Evolutionary conservation across 2,113 vertebrate genomes (phyloP).

Genomic region (Rafetus swinhoei): DNA sequence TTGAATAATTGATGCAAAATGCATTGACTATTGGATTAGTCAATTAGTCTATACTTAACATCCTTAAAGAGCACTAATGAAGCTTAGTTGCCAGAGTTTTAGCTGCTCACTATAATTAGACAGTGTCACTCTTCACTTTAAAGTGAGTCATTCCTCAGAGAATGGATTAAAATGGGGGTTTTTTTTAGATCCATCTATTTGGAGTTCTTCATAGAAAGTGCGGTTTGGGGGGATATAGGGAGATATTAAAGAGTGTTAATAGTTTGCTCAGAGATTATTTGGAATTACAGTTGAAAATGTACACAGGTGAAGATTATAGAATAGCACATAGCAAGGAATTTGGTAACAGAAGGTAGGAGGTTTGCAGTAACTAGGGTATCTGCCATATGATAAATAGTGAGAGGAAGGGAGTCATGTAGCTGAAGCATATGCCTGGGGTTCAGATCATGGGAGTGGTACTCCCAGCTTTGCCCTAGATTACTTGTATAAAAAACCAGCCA

Average conservation of each 20-base stretch:
- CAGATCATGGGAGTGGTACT: background rate
- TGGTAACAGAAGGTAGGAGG: background rate
- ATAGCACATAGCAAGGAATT: background rate
- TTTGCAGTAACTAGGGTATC: background rate
- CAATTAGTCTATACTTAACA: too few relatives aligned
- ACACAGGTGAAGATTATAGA: background rate
- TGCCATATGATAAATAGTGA: background rate
- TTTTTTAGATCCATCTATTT: background rate
- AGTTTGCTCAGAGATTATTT: background rate
- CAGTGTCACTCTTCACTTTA: slow-evolving; percentile 14
- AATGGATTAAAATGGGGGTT: background rate
- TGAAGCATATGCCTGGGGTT: background rate
- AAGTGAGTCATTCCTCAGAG: slow-evolving; percentile 52
- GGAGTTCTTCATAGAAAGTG: background rate
- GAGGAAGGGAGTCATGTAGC: background rate
- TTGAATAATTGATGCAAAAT: too few relatives aligned
- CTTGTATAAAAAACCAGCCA: too few relatives aligned
- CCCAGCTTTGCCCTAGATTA: background rate
- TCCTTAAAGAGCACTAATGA: slow-evolving; percentile 1
- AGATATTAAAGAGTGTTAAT: slow-evolving; percentile 14
- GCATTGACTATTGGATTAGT: too few relatives aligned
- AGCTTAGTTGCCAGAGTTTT: slow-evolving; percentile 27
- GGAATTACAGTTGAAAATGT: background rate
- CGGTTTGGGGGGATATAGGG: background rate
- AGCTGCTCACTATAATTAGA: slow-evolving; percentile 54